phyloP scores from a whole-genome alignment of 64 coral and sea anemone species.

The Pocillopora damicornis region DNA sequence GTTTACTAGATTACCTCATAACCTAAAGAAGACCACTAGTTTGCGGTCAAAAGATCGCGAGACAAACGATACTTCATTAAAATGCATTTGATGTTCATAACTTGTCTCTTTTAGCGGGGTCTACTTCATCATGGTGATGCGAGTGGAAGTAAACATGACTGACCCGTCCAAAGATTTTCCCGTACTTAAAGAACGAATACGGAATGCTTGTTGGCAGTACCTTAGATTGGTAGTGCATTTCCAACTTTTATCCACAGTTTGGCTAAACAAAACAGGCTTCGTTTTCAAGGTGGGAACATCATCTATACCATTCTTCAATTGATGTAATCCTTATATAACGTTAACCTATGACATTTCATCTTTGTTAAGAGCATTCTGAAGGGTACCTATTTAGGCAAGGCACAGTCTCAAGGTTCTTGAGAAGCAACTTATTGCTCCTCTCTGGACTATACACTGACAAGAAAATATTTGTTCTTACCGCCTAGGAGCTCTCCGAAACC shows the following conservation, averaged over 20 bases:
- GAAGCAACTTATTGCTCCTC: no score
- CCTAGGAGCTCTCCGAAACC: neutral
- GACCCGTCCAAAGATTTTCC: slow-evolving; percentile 3
- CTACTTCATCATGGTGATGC: slow-evolving; percentile 34
- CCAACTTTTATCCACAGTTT: slow-evolving; percentile 1
- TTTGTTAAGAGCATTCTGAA: no score
- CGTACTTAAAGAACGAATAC: neutral
- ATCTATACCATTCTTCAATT: no score
- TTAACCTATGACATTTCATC: no score
- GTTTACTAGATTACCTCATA: no score
- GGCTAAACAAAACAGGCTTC: neutral
- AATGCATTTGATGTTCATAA: no score
- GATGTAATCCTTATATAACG: no score
- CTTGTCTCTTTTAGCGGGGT: slow-evolving; percentile 16
- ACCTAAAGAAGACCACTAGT: no score
- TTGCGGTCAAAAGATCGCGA: no score
- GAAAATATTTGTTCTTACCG: neutral
- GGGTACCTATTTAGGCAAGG: no score
- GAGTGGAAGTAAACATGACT: neutral
- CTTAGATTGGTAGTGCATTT: neutral
- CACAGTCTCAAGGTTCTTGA: no score
- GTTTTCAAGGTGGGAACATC: neutral
- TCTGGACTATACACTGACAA: no score
- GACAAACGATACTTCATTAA: neutral
- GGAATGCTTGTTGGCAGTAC: neutral